Percentiles rank a stretch among this genome's conserved stretches.
Conservation (phyloP, 2,113 vertebrate species). For the Smithornis capensis region DNA sequence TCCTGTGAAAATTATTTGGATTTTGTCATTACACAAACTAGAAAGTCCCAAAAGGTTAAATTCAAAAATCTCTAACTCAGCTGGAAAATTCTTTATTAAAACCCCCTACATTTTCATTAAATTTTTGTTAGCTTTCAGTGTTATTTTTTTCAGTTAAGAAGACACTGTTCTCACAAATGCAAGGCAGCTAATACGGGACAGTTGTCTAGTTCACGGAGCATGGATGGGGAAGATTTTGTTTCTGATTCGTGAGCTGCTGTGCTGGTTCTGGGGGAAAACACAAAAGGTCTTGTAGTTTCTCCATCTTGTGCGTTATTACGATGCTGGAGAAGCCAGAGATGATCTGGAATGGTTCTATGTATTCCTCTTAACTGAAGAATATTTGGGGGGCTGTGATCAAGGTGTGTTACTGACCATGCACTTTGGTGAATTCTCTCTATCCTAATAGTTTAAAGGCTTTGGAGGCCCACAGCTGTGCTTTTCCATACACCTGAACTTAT, state of each 20-base stretch:
- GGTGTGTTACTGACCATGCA: not conserved
- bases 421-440: not conserved
- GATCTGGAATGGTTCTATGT: not conserved
- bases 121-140: not conserved
- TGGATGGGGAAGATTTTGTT: not conserved
- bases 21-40: not conserved
- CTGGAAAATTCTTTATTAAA: not conserved
- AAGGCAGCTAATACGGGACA: not conserved
- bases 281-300: not conserved
- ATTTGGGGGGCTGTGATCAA: not conserved
- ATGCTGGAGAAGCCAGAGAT: not conserved
- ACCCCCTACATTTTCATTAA: rapidly evolving
- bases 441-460: not conserved
- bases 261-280: not conserved
- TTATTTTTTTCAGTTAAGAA: not conserved
- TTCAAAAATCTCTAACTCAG: not conserved
- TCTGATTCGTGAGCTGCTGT: not conserved
- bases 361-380: not conserved
- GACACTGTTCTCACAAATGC: not conserved
- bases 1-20: not conserved
- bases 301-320: not conserved
- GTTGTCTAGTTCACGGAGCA: not conserved
- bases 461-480: not conserved
- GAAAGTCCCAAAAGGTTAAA: not conserved
- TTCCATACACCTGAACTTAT: not conserved